Base-by-base conservation (phyloP, 2,113 vertebrate genomes). In the Nycticorax nycticorax region DNA sequence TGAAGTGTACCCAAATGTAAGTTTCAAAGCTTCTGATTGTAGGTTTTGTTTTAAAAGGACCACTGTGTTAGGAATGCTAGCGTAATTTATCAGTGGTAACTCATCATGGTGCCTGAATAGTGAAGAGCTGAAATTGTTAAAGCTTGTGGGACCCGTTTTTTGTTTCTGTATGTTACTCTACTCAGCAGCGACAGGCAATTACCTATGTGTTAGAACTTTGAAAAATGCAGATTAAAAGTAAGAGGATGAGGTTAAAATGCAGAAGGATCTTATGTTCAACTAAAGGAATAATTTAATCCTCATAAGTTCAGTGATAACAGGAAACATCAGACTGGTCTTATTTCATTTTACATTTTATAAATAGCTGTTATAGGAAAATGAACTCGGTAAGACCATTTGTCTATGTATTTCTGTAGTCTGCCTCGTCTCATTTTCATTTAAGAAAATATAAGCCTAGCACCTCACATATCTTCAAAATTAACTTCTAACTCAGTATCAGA, bases 241-340 rank as follows among this genome's bases (percentile, higher is more conserved):
- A 91, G 73, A 85, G n/a, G 37, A 76, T 83, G 55, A 96, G 32
- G 41, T 84, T 85, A 80, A 97, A 76, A 92, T 53, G 67, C 28
- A 76, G 85, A 77, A n/a, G 30, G 17, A 53, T 69, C 33, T 76
- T 85, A 39, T 47, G 30, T 90, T 68, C 45, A 80, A 23, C 47
- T 76, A 53, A 75, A 86, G 41, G 21, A 82, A 33, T 66, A 89
- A 72, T 89, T 84, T 87, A 87, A 63, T 89, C 43, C 55, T 66
- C 18, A 4, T 39, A 89, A 80, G 0, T 73, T 83, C 68, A 26
- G 16, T 66, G 62, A 73, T 85, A 91, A 68, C 39, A 73, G 53
- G 86, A 89, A 85, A 47, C 13, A 78, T 50, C 17, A 20, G 16
- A 52, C 28, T n/a, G 53, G 15, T 45, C 27, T 83, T 78, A 69